Base-by-base conservation (phyloP, 1,140 invertebrate genomes). In the Harlomillsia oculata region DNA sequence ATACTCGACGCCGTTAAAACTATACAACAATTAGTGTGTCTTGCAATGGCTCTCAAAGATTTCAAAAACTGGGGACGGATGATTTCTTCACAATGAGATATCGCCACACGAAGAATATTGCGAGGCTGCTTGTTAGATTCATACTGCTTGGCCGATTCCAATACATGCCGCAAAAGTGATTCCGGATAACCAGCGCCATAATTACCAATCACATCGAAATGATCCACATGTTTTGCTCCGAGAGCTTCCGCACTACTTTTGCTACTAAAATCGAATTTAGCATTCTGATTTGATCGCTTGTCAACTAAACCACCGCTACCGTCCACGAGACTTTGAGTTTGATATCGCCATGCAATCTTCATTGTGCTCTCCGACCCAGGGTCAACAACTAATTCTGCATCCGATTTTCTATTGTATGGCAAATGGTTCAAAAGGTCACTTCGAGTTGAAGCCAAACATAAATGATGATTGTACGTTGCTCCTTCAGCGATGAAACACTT, bases 331-430 rank as follows among this genome's bases (percentile, higher is more conserved):
- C 20, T 18, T 23, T 41, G 34, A 13, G 48, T 23, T 29, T 56
- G 30, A 40, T 64, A 64, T 23, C 62, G 18, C 62, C 62, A 64
- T 1, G 62, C 62, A 18, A 64, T 64, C 53, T 56, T 64, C 25
- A 64, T 11, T 5, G 41, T 30, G 0, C n/a, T 21, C 14, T 57
- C 48, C n/a, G 45, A 20, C 32, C 16, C 8, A 37, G 21, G n/a
- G 5, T 25, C 41, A 39, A 26, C 14, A 5, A 34, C 26, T 43
- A 13, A 11, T 13, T 18, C 44, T 20, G 28, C n/a, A 1, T 23
- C 18, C 13, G 26, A 21, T 40, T 56, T 30, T 56, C 45, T 6
- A 20, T 32, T 21, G 5, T 46, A 44, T 1, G 63, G 63, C 9
- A 65, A 21, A 44, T 62, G 53, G 26, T 61, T 39, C 20, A 25